A percentile compares a stretch with the other conserved stretches of the same genome.
phyloP scores from a whole-genome alignment of 2,888 invertebrate species.

The Gasteruption jaculator region DNA sequence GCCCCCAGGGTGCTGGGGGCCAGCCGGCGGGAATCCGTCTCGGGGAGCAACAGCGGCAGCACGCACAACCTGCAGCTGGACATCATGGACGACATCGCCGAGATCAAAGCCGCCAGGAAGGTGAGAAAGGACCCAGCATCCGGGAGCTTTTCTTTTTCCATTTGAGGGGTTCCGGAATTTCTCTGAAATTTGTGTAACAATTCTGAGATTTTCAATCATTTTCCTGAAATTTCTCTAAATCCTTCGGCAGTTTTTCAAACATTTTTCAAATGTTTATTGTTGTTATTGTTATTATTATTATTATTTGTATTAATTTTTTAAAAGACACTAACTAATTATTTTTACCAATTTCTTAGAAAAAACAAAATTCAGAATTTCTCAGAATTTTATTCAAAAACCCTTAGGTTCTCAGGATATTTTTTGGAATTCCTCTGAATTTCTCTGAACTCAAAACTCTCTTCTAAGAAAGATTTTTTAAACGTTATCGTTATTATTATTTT shows the following conservation, averaged over 20 bases:
- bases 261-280: background rate
- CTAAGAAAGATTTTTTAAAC: no score
- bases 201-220: background rate
- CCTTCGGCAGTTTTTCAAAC: background rate
- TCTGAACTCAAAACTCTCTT: no score
- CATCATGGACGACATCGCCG: conserved; percentile 83
- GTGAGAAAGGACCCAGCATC: no score
- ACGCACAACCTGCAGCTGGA: conserved; percentile 80
- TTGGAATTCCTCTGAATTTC: no score
- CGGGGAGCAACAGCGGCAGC: conserved; percentile 69
- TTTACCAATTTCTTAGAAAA: no score
- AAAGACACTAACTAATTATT: no score
- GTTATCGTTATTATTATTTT: no score
- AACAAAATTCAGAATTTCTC: no score
- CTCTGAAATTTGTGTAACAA: background rate
- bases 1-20: conserved; percentile 53
- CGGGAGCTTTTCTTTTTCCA: conserved; percentile 9
- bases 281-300: background rate
- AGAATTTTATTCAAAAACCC: no score
- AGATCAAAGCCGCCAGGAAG: conserved; percentile 66
- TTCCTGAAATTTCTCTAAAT: conserved; percentile 1
- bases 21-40: conserved; percentile 50
- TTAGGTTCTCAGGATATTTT: no score
- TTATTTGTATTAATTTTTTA: no score
- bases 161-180: background rate